Percentiles rank a stretch among this genome's conserved stretches.
These are phyloP conservation scores for Epinotia ramella DNA, from an alignment of 2,888 invertebrate genomes.

Conservation along the genomic window DNA sequence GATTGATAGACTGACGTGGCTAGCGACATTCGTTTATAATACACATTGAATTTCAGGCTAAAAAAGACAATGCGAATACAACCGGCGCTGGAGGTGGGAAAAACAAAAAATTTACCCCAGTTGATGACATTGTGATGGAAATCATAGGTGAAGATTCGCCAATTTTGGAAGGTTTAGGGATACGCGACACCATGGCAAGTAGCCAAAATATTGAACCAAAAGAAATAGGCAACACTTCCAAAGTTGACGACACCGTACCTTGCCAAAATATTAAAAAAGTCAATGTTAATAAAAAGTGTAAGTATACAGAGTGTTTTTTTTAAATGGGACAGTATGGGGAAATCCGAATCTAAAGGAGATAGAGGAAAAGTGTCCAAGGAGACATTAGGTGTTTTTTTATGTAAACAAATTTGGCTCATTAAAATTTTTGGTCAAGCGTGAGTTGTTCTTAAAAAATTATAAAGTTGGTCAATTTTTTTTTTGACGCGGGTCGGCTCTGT, in stretches of 20 bases:
- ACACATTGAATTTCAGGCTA: conserved; percentile 7
- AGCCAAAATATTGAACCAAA: conserved; percentile 4
- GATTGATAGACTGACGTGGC: conserved; percentile 6
- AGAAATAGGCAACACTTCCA: not conserved
- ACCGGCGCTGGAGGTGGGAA: conserved; percentile 6
- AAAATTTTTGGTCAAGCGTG: no score
- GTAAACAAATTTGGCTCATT: no score
- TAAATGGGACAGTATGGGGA: no score
- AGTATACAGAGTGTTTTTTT: no score
- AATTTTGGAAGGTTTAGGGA: conserved; percentile 2
- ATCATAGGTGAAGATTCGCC: conserved; percentile 4
- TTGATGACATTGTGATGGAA: not conserved
- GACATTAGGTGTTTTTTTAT: no score
- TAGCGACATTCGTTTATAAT: conserved; percentile 5
- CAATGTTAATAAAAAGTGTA: not conserved
- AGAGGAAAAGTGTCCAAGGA: no score
- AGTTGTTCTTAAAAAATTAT: no score
- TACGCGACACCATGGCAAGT: not conserved
- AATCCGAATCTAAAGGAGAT: no score
- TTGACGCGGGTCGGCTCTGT: no score
- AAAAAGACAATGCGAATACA: conserved; percentile 4
- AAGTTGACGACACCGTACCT: conserved; percentile 9
- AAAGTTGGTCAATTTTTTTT: no score
- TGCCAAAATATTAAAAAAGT: no score
- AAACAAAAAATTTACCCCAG: conserved; percentile 4